A percentile compares a stretch with the other conserved stretches of the same genome.
These are phyloP conservation scores for Coecobrya sp. DNA, from an alignment of 2,888 invertebrate species.

Conservation along the genomic window DNA sequence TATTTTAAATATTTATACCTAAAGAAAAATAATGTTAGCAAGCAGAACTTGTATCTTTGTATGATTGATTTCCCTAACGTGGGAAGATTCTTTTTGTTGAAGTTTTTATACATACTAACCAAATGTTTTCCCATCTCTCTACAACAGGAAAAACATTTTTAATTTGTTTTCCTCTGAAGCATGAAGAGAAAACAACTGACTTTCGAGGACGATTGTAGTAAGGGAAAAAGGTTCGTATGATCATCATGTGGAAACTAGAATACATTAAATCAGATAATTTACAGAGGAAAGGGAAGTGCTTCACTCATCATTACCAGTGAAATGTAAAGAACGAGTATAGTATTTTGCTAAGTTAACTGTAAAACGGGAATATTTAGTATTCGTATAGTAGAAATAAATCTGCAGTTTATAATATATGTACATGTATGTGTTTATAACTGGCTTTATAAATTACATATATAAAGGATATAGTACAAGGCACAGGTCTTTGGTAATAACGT, in stretches of 20 bases:
- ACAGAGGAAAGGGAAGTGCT: not conserved
- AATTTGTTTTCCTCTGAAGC: not conserved
- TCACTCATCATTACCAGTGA: not conserved
- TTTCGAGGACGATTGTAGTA: not conserved
- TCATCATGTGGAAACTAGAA: not conserved
- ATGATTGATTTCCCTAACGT: not conserved
- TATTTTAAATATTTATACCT: too few species aligned
- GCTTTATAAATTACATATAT: conserved; percentile 13
- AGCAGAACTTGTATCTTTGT: too few species aligned
- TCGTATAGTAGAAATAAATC: not conserved
- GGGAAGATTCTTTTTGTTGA: not conserved
- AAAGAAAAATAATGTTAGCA: too few species aligned
- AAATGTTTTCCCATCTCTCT: not conserved
- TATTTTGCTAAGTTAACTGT: not conserved
- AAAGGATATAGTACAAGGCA: not conserved
- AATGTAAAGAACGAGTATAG: too few species aligned
- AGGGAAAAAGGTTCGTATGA: not conserved
- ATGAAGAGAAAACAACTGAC: not conserved
- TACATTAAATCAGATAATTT: conserved; percentile 34
- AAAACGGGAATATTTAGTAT: not conserved
- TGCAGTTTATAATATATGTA: not conserved
- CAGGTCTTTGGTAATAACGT: conserved; percentile 11
- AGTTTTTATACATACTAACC: not conserved
- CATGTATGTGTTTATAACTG: not conserved
- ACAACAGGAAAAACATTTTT: conserved; percentile 12